Conservation (phyloP, 2,888 invertebrate species). For the Metacarcinus magister region DNA sequence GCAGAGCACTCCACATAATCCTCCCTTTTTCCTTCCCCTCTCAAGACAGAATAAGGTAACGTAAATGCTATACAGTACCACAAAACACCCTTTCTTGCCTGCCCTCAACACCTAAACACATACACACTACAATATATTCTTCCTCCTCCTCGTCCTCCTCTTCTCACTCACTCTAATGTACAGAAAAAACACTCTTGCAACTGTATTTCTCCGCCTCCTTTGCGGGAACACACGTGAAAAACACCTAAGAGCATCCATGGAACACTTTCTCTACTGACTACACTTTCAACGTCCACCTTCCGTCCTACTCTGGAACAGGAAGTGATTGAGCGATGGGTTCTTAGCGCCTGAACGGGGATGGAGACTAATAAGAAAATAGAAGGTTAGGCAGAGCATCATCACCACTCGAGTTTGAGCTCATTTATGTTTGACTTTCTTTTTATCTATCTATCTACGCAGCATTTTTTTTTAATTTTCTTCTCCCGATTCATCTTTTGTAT, state of each 20-base stretch:
- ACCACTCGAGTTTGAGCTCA: not conserved
- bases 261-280: not conserved
- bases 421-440: too few species aligned
- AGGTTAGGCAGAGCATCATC: not conserved
- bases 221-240: not conserved
- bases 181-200: not conserved
- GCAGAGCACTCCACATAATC: too few species aligned
- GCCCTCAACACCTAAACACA: not conserved
- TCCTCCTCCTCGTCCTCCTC: not conserved
- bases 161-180: not conserved
- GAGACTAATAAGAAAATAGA: not conserved
- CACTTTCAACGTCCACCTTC: conserved; percentile 30
- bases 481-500: not conserved
- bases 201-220: not conserved
- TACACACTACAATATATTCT: not conserved
- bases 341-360: conserved; percentile 11
- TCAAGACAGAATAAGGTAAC: not conserved
- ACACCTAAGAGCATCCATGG: not conserved
- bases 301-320: conserved; percentile 20
- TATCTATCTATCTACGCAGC: too few species aligned
- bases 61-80: not conserved
- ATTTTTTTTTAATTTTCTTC: not conserved
- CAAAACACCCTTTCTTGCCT: too few species aligned
- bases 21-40: not conserved
- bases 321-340: conserved; percentile 61